These are phyloP conservation scores for Coryphaenoides rupestris DNA, from an alignment of 2,113 vertebrate genomes.

Conservation along the genomic window DNA sequence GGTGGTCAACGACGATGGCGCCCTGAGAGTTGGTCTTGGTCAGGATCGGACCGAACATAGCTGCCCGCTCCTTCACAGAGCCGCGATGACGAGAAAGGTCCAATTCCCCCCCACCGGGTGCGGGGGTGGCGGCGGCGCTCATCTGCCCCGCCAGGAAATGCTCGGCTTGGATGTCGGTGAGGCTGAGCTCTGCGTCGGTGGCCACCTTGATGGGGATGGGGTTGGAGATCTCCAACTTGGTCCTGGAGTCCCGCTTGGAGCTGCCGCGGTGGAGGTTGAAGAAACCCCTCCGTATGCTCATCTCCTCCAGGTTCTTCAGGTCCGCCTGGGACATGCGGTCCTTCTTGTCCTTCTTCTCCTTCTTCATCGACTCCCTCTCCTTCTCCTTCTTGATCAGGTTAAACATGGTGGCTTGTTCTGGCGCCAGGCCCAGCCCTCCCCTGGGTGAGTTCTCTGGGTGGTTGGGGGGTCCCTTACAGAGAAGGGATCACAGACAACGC, in stretches of 20 bases:
- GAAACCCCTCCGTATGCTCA: slow-evolving; percentile 89
- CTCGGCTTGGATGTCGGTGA: slow-evolving; percentile 79
- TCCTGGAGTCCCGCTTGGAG: slow-evolving; percentile 83
- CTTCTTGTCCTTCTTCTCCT: slow-evolving; percentile 92
- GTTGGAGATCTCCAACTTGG: slow-evolving; percentile 89
- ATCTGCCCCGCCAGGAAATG: slow-evolving; percentile 71
- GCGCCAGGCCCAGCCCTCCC: slow-evolving; percentile 20
- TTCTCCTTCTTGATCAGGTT: slow-evolving; percentile 85
- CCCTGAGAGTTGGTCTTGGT: slow-evolving; percentile 81
- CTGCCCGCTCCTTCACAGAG: slow-evolving; percentile 85
- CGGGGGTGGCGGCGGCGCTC: slow-evolving; percentile 76
- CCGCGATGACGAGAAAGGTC: slow-evolving; percentile 72
- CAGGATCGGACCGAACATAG: slow-evolving; percentile 81
- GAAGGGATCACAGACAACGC: no score
- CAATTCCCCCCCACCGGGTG: slow-evolving; percentile 48
- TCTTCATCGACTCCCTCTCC: slow-evolving; percentile 79
- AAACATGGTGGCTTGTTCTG: slow-evolving; percentile 71
- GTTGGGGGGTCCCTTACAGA: slow-evolving; percentile 3
- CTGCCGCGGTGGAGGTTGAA: slow-evolving; percentile 87
- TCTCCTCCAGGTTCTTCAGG: slow-evolving; percentile 92
- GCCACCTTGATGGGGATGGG: slow-evolving; percentile 94
- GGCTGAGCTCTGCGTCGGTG: slow-evolving; percentile 80
- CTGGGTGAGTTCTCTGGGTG: not conserved
- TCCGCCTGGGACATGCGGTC: slow-evolving; percentile 93
- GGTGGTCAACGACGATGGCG: slow-evolving; percentile 70